Base-by-base conservation (phyloP, 2,888 invertebrate genomes). In the Dromius quadrimaculatus region DNA sequence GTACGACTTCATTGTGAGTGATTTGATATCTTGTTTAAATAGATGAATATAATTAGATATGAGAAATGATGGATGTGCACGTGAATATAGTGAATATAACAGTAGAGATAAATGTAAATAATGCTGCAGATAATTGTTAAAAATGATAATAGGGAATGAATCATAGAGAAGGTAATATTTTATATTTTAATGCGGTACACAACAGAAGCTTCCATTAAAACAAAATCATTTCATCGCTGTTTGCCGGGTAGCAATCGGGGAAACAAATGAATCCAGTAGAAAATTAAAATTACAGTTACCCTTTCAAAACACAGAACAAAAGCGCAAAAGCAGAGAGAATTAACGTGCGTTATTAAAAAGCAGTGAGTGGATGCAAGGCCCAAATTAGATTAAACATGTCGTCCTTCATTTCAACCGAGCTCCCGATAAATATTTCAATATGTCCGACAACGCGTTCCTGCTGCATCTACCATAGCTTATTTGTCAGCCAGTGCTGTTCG, bases 201-300 rank as follows among this genome's bases (percentile, higher is more conserved):
- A 47, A 54, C 28, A 54, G 28, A 8, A 28, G 50, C 50, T 13
- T 54, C 50, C 50, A 54, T 54, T 54, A 54, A 54, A 54, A 54
- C 50, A 54, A 54, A 54, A 54, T 54, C 50, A 54, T 54, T 54
- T 54, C 50, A 54, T 54, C 47, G 23, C 47, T 47, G 47, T 47
- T 47, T 47, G 47, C 47, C 11, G 13, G 2, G 20, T 8, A 19
- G 59, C 59, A 59, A 59, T 34, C 28, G 63, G 43, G 41, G 15
- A 63, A 66, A 66, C 66, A 65, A 65, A 65, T 65, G 65, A 65
- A 63, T 63, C 63, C 63, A 43, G 63, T 43, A 32, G 63, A 28
- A 43, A 63, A 63, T 63, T 63, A 63, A 65, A 65, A 65, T 65
- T 47, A 65, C 65, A 50, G 34, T 50, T 47, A 36, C 38, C 62